Evolutionary conservation across 1,140 invertebrate species (phyloP).

Genomic region (Hyphantria cunea): DNA sequence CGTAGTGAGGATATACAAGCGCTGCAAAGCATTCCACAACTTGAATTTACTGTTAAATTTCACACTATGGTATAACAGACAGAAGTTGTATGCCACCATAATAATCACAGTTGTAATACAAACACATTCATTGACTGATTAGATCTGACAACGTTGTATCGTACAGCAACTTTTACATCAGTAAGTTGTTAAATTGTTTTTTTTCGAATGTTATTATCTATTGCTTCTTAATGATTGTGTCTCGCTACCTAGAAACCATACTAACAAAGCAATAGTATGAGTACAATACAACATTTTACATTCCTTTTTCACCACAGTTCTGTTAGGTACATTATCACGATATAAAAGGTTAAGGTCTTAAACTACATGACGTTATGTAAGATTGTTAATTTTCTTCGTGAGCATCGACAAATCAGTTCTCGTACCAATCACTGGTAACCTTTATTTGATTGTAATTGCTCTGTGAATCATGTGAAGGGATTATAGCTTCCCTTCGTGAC

Average conservation of each 20-base stretch:
- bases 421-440: constrained; percentile 27
- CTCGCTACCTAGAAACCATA: not conserved
- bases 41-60: too few species aligned
- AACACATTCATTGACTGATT: too few species aligned
- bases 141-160: too few species aligned
- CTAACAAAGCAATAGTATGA: not conserved
- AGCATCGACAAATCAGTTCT: constrained; percentile 29
- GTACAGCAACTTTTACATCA: too few species aligned
- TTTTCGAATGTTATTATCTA: too few species aligned
- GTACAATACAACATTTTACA: not conserved
- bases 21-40: too few species aligned
- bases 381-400: constrained; percentile 35
- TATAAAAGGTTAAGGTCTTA: constrained; percentile 38
- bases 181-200: too few species aligned
- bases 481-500: constrained; percentile 8
- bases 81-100: too few species aligned
- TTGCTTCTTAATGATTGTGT: too few species aligned
- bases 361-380: constrained; percentile 36
- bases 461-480: constrained; percentile 26
- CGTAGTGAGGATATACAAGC: too few species aligned
- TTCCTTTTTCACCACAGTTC: not conserved
- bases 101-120: too few species aligned
- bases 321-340: constrained; percentile 16
- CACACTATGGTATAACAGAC: too few species aligned
- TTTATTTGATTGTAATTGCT: constrained; percentile 27